Percentiles rank a stretch among this genome's conserved stretches.
phyloP scores from a whole-genome alignment of 2,113 vertebrate genomes.

The Odobenus rosmarus region DNA sequence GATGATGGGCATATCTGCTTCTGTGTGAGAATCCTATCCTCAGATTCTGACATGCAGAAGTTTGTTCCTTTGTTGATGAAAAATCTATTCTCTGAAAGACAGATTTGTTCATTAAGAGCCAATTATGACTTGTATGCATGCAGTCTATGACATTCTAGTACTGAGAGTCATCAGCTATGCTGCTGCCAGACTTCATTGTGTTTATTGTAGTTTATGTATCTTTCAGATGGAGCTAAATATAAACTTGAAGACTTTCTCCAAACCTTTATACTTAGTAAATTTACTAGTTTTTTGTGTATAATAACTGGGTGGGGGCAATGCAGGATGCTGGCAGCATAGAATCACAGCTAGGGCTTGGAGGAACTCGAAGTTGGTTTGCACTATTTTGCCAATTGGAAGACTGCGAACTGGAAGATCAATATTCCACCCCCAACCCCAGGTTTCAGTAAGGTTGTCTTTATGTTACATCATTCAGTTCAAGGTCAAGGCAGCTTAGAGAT shows the following conservation, averaged over 20 bases:
- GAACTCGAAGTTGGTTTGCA: neutral
- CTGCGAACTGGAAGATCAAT: neutral
- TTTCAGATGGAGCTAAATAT: neutral
- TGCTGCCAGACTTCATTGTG: neutral
- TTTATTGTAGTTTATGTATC: neutral
- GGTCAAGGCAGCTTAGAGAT: neutral
- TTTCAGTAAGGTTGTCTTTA: neutral
- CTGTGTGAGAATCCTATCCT: conserved; percentile 26
- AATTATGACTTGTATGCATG: neutral
- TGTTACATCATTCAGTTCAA: neutral
- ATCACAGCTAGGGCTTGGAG: neutral
- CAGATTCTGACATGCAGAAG: conserved; percentile 46
- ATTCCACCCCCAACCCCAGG: neutral
- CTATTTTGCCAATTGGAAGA: neutral
- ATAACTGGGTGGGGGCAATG: neutral
- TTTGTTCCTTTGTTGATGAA: conserved; percentile 54
- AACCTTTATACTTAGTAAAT: neutral
- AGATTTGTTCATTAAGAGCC: conserved; percentile 61
- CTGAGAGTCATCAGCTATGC: neutral
- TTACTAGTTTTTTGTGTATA: neutral
- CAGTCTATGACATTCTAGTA: neutral
- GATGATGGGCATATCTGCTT: neutral
- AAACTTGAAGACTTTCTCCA: neutral
- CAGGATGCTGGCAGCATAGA: neutral
- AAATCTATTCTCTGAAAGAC: conserved; percentile 67